phyloP scores from a whole-genome alignment of 1,140 invertebrate species.

The Phenacoccus solenopsis region DNA sequence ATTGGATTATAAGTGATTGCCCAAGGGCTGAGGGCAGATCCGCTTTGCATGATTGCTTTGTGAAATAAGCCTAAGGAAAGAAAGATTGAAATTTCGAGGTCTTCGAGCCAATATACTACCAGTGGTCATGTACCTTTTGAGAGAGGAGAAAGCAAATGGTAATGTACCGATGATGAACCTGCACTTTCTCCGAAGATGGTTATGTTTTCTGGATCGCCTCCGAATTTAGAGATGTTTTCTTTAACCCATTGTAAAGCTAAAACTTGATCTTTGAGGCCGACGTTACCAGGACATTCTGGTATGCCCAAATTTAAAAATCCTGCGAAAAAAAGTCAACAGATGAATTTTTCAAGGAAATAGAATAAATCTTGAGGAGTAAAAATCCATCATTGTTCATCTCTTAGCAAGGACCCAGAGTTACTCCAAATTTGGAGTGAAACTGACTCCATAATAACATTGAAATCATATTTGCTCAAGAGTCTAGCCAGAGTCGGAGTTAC shows the following conservation, averaged over 20 bases:
- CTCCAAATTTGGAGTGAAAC: too few relatives aligned
- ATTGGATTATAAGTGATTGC: neutral
- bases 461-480: too few relatives aligned
- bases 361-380: too few relatives aligned
- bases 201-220: constrained; percentile 71
- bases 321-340: constrained; percentile 3
- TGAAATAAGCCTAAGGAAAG: constrained; percentile 24
- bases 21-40: neutral
- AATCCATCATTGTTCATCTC: too few relatives aligned
- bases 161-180: constrained; percentile 56
- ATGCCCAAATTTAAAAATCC: constrained; percentile 44
- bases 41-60: constrained; percentile 21
- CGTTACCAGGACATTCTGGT: constrained; percentile 63
- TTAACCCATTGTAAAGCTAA: constrained; percentile 75
- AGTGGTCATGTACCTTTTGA: constrained; percentile 35
- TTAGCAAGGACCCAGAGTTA: too few relatives aligned
- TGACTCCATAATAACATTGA: too few relatives aligned
- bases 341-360: too few relatives aligned
- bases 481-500: too few relatives aligned
- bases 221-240: constrained; percentile 72
- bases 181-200: constrained; percentile 79
- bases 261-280: constrained; percentile 79
- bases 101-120: neutral
- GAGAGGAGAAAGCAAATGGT: constrained; percentile 49
- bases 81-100: neutral